These are phyloP conservation scores for Eupeodes luniger DNA, from an alignment of 2,888 invertebrate genomes.

Conservation along the genomic window DNA sequence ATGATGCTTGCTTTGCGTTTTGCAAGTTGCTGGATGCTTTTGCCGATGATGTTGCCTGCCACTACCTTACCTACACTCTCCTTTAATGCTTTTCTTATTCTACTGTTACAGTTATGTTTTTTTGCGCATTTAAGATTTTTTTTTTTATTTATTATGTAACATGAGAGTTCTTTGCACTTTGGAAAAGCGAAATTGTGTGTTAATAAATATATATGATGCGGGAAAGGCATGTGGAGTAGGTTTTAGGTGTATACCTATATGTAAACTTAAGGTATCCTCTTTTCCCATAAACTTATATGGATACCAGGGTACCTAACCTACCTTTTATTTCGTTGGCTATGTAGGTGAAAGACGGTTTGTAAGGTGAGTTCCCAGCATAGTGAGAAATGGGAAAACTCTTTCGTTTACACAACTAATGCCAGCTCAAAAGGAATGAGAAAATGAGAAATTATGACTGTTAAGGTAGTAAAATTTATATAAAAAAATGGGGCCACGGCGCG, in stretches of 20 bases:
- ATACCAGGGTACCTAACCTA: neutral
- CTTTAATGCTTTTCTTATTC: constrained; percentile 3
- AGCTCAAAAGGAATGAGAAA: constrained; percentile 37
- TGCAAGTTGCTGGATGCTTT: neutral
- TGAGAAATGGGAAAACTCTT: constrained; percentile 24
- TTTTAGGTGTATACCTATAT: neutral
- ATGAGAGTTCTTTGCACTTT: constrained; percentile 67
- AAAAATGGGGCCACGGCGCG: neutral
- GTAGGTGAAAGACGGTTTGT: too few relatives aligned
- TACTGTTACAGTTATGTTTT: constrained; percentile 50
- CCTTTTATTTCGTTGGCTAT: too few relatives aligned
- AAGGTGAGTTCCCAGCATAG: neutral
- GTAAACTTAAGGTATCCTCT: neutral
- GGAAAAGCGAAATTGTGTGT: constrained; percentile 57
- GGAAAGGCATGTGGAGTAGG: neutral
- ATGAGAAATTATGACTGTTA: constrained; percentile 41
- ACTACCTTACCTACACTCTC: neutral
- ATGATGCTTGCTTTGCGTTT: constrained; percentile 46
- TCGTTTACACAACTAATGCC: constrained; percentile 22
- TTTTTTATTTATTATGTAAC: constrained; percentile 61
- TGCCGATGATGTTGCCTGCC: constrained; percentile 35
- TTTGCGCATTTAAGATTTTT: constrained; percentile 61
- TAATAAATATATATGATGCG: constrained; percentile 37
- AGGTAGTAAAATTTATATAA: constrained; percentile 17
- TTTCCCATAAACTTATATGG: constrained; percentile 3